Evolutionary conservation across 1,140 invertebrate species (phyloP), one percentile per base, ranked within the genome.

Genomic region (Zelostemma sp.): DNA sequence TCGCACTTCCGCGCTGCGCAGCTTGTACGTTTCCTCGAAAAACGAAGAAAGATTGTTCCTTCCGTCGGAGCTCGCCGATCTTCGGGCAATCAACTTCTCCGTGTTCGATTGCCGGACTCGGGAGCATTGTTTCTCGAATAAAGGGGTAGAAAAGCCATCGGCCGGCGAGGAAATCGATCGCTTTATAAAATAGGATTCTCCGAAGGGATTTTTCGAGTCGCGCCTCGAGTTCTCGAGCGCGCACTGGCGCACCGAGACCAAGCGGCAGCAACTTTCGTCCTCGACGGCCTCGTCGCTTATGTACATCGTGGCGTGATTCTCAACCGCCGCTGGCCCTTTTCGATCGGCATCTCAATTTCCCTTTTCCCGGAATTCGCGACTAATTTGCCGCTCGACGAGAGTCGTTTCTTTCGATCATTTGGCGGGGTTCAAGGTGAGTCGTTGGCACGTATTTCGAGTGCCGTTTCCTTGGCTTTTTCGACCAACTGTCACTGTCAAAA

Each of bases 231-330:
- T 74, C 65, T 54, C 74, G 33, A n/a, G 11, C 6, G n/a, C 75
- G 69, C 76, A 75, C 60, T 75, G 80, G 61, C 79, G 79, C 28
- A 82, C 72, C 59, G 80, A 79, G 73, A 84, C 77, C 73, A 84
- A 79, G 73, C 82, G 82, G 74, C 82, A 84, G 47, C 74, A 73
- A 79, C 80, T 80, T 77, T 75, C 80, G 46, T 73, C 72, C 64
- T 73, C 77, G 71, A 67, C 68, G 58, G 67, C 66, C 48, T 82
- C 80, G 68, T 81, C 79, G 68, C 68, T 78, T 74, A 83, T 81
- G 70, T 77, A 82, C 83, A 85, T 85, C 73, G 76, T 71, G 71
- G 74, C 14, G 21, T 18, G 25, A 28, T 28, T 28, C 25, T 28
- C 25, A 8, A 28, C 25, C 25, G 25, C 25, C 25, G 33, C 33